Base-by-base conservation (phyloP, 2,888 invertebrate genomes). In the Ypsolopha scabrella region DNA sequence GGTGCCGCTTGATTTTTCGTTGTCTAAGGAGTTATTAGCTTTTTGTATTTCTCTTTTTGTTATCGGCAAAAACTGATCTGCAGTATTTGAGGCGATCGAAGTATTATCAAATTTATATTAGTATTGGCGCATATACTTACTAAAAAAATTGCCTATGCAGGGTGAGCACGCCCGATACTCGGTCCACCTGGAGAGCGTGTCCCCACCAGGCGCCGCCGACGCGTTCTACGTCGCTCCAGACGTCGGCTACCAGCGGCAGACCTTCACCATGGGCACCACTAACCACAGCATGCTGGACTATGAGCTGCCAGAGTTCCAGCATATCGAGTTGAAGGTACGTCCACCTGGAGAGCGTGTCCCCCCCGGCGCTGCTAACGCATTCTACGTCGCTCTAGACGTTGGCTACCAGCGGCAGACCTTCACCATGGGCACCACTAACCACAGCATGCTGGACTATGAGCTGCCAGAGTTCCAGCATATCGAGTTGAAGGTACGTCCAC, bases 181-280 rank as follows among this genome's bases (percentile, higher is more conserved):
- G 36, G 88, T 89, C 1, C 66, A 60, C 11, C 61, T 90, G 11
- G 69, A 71, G 54, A 76, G 77, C 49, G 72, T 69, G 0, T 52
- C 53, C 2, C 87, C 87, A 0, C 58, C 64, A 0, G 70, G 72
- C 0, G 85, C 71, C 0, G 74, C 81, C 2, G 65, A 72, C 0
- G 90, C 90, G 0, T 92, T 91, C 70, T 75, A 87, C 61, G 74
- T 92, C 10, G 87, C 90, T 14, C 92, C 92, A 0, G 73, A 70
- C 36, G 76, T 79, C 4, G 92, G 91, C 10, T 91, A 91, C 68
- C 89, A 90, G 64, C 63, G 72, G 4, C 88, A 88, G 54, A 72
- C 74, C 45, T 90, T 91, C 66, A 81, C 87, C 36, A 78, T 92
- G 66, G 87, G 87, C 8, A 89, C 91, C 2, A 59, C 68, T 2